These are phyloP conservation scores for Chesias legatella DNA, from an alignment of 2,888 invertebrate species.

Conservation along the genomic window DNA sequence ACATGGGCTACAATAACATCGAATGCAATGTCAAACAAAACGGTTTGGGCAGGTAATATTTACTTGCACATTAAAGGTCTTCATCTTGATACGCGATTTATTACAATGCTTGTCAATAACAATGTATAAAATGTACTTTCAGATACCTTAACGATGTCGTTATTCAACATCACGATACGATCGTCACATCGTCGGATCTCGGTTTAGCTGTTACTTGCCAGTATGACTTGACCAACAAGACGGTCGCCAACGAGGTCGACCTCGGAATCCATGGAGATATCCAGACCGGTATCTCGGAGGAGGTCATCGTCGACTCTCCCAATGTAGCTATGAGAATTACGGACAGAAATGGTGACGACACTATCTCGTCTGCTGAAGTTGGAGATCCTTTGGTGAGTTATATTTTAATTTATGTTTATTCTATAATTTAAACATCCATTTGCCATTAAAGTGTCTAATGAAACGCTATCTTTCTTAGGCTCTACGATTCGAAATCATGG, in stretches of 20 bases:
- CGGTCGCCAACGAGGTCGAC: conserved; percentile 95
- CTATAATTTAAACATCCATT: conserved; percentile 1
- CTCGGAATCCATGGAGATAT: conserved; percentile 94
- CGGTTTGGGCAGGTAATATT: conserved; percentile 85
- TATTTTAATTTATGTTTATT: too few relatives aligned
- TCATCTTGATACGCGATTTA: not conserved
- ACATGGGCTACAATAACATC: conserved; percentile 94
- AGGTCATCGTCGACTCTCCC: conserved; percentile 95
- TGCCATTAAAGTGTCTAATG: conserved; percentile 1
- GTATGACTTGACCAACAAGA: conserved; percentile 96
- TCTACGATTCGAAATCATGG: conserved; percentile 94
- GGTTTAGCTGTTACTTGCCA: conserved; percentile 96
- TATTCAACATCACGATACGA: conserved; percentile 97
- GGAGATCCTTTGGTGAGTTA: conserved; percentile 88
- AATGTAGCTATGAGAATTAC: conserved; percentile 97
- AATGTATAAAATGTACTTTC: conserved; percentile 30
- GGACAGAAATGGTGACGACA: conserved; percentile 90
- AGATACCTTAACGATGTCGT: conserved; percentile 94
- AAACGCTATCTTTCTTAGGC: conserved; percentile 68
- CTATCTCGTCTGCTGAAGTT: conserved; percentile 93
- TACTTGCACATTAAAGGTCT: conserved; percentile 1
- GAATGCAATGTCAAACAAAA: conserved; percentile 96
- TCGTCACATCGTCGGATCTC: conserved; percentile 95
- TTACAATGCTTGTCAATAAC: not conserved
- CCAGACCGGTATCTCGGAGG: conserved; percentile 91